Conservation (phyloP, 2,113 vertebrate species). For the Silurus meridionalis region DNA sequence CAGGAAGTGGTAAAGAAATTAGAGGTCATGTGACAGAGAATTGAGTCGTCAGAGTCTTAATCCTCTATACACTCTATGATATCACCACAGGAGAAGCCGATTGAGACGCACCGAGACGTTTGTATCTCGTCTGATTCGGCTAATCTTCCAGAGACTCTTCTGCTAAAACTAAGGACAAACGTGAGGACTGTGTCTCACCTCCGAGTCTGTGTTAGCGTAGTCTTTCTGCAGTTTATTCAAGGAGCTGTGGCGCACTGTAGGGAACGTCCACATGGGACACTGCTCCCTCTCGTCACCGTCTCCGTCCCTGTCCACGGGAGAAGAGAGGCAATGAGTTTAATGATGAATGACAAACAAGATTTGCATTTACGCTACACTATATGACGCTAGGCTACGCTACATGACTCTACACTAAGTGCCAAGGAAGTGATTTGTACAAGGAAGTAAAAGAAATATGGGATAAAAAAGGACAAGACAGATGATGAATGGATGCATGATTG, state of each 20-base stretch:
- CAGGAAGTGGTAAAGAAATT: no score
- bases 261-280: constrained; percentile 93
- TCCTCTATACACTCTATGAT: no score
- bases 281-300: constrained; percentile 88
- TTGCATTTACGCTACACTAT: neutral
- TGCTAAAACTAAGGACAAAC: neutral
- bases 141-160: neutral
- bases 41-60: no score
- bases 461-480: neutral
- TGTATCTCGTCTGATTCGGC: neutral
- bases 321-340: neutral
- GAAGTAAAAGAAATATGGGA: neutral
- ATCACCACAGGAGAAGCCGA: no score
- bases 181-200: constrained; percentile 65
- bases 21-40: no score
- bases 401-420: neutral
- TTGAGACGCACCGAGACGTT: neutral
- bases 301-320: constrained; percentile 77
- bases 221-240: constrained; percentile 90
- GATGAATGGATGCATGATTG: no score
- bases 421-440: neutral
- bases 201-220: constrained; percentile 77
- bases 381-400: neutral
- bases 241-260: constrained; percentile 88
- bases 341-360: neutral